These are phyloP conservation scores for Acronicta leporina DNA, from an alignment of 2,888 invertebrate genomes.

Conservation along the genomic window DNA sequence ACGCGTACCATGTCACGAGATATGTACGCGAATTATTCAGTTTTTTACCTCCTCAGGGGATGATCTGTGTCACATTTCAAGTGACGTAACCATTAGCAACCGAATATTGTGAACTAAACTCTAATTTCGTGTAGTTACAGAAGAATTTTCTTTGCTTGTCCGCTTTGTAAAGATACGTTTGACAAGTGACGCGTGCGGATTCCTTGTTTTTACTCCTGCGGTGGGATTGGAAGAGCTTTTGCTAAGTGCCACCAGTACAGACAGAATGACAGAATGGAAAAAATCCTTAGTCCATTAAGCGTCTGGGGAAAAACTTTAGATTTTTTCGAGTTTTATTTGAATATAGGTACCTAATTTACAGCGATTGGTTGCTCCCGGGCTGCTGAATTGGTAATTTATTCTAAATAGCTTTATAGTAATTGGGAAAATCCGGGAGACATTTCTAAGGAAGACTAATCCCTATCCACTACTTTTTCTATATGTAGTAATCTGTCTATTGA, in stretches of 20 bases:
- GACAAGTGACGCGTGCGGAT: constrained; percentile 66
- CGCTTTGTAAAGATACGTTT: constrained; percentile 58
- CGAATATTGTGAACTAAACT: constrained; percentile 31
- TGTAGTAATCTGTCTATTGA: constrained; percentile 6
- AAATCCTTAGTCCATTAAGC: constrained; percentile 58
- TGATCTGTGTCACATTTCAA: constrained; percentile 64
- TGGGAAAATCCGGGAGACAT: constrained; percentile 18
- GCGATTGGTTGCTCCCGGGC: constrained; percentile 7
- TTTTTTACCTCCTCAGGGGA: constrained; percentile 79
- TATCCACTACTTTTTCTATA: constrained; percentile 16
- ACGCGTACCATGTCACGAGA: constrained; percentile 77
- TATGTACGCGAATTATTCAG: constrained; percentile 82
- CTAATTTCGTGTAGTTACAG: constrained; percentile 34
- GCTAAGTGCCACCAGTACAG: constrained; percentile 77
- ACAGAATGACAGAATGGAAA: constrained; percentile 73
- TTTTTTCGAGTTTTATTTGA: constrained; percentile 32
- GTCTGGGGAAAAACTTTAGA: constrained; percentile 35
- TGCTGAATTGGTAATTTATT: constrained; percentile 40
- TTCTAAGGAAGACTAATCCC: constrained; percentile 7
- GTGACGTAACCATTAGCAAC: constrained; percentile 61
- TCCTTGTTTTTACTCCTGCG: constrained; percentile 81
- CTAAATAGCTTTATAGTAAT: constrained; percentile 21
- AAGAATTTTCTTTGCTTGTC: constrained; percentile 37
- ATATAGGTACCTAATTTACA: constrained; percentile 47
- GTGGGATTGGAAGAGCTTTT: constrained; percentile 80